Base-by-base conservation (phyloP, 2,113 vertebrate species). In the Balaenoptera acutorostrata region DNA sequence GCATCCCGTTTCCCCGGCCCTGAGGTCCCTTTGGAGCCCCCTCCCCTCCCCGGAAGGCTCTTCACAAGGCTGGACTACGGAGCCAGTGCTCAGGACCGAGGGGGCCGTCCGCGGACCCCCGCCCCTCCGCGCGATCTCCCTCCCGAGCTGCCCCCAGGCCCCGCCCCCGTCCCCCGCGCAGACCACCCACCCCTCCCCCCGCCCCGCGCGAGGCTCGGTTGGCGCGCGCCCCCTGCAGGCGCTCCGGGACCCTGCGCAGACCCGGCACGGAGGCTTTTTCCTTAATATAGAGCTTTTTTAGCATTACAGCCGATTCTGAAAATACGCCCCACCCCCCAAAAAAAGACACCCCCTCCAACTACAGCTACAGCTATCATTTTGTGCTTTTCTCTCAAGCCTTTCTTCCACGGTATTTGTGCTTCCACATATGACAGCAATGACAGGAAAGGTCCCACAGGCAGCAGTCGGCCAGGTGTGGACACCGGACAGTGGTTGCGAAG, bases 181-280 rank as follows among this genome's bases (percentile, higher is more conserved):
- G 7, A 36, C 2, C n/a, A 6, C 21, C 8, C 12, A 0, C 33
- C 1, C 14, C 18, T 3, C 21, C 21, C 59, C 6, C 5, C 0
- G 49, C 12, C 11, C 23, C 1, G 1, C 8, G 1, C 6, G 2
- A 14, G n/a, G 52, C 36, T 4, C 10, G 10, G 21, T 49, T 21
- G 63, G 63, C n/a, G 75, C 77, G 69, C 63, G 69, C 88, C 92
- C 77, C 55, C 96, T 97, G 71, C 84, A 78, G 39, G 71, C 57
- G 4, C 2, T 1, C 61, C 0, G 7, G 55, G 33, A 14, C 27
- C 11, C 29, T 36, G 12, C 31, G 2, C 39, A n/a, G 17, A 10
- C 8, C 0, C 4, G 7, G 39, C 78, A 1, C 2, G 9, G 23
- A 83, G 21, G 9, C 7, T 15, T 27, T 31, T 75, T 18, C 13